Evolutionary conservation across 2,113 vertebrate species (phyloP).

Genomic region (Meles meles): DNA sequence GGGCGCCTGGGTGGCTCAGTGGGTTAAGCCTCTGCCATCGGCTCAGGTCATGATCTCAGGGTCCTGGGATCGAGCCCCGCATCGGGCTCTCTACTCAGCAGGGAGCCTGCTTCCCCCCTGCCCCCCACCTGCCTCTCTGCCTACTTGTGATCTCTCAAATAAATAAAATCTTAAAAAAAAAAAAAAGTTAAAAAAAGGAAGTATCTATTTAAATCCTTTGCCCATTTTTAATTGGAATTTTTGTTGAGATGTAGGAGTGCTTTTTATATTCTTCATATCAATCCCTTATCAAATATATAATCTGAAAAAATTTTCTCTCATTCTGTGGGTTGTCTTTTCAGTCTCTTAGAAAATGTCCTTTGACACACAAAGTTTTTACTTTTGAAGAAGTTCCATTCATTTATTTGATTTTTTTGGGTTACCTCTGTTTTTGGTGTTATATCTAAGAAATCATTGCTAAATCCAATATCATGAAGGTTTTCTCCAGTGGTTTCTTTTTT

Average conservation of each 20-base stretch:
- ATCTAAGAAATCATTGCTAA: background rate
- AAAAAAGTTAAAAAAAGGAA: background rate
- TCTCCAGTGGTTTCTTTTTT: background rate
- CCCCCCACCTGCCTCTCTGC: too few relatives aligned
- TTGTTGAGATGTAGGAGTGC: background rate
- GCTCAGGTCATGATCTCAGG: too few relatives aligned
- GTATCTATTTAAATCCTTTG: background rate
- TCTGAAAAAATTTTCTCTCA: background rate
- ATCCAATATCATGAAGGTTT: background rate
- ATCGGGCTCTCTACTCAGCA: too few relatives aligned
- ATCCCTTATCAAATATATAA: background rate
- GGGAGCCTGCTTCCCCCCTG: too few relatives aligned
- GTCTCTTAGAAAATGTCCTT: background rate
- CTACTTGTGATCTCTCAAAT: too few relatives aligned
- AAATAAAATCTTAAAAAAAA: too few relatives aligned
- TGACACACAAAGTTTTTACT: background rate
- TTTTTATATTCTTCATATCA: background rate
- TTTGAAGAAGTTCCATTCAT: background rate
- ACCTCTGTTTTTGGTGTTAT: background rate
- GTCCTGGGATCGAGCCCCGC: too few relatives aligned
- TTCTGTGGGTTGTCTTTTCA: background rate
- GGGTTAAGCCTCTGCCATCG: too few relatives aligned
- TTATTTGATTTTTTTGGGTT: background rate
- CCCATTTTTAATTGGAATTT: background rate
- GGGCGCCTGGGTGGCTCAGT: too few relatives aligned